These are phyloP conservation scores for Sinotaia quadrata DNA, from an alignment of 2,888 invertebrate species.

Conservation along the genomic window DNA sequence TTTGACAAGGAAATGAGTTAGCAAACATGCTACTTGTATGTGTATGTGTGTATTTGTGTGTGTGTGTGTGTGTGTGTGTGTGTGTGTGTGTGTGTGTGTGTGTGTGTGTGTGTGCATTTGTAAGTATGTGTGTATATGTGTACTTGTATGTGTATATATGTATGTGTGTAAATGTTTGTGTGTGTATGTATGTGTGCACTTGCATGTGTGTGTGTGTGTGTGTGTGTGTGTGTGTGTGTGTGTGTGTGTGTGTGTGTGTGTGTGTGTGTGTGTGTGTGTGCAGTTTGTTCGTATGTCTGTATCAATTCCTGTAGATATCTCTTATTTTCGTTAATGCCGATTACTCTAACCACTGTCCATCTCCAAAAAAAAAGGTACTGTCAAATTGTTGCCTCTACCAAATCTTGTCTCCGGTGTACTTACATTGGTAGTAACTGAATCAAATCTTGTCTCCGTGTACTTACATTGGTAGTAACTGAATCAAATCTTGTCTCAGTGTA, in stretches of 20 bases:
- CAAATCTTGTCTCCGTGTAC: too few relatives aligned
- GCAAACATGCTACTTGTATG: too few relatives aligned
- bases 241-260: conserved; percentile 1
- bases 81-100: background rate
- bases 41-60: too few relatives aligned
- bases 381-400: too few relatives aligned
- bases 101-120: background rate
- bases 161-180: background rate
- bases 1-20: too few relatives aligned
- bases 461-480: too few relatives aligned
- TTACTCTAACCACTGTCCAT: too few relatives aligned
- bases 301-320: background rate
- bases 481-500: too few relatives aligned
- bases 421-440: too few relatives aligned
- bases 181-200: background rate
- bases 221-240: background rate
- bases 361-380: too few relatives aligned
- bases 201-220: background rate
- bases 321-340: background rate
- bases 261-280: conserved; percentile 3
- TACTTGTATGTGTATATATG: background rate
- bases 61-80: background rate
- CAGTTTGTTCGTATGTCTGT: background rate
- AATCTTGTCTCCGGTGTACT: too few relatives aligned
- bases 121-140: background rate